Evolutionary conservation across 2,888 invertebrate species (phyloP).

Genomic region (Lasioglossum oenotherae): DNA sequence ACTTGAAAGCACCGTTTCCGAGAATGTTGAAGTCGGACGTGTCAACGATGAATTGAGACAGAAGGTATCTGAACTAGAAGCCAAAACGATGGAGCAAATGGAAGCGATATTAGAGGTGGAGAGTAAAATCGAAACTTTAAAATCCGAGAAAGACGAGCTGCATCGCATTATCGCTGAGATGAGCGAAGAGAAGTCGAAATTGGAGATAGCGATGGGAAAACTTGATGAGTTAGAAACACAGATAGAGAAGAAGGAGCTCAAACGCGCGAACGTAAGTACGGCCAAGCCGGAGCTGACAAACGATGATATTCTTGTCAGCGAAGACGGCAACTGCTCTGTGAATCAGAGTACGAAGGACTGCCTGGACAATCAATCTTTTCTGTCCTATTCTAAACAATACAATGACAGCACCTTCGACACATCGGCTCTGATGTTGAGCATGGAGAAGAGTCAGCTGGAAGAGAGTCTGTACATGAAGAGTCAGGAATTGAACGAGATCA

Average conservation of each 20-base stretch:
- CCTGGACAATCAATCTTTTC: neutral
- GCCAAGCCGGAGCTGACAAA: neutral
- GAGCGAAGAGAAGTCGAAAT: neutral
- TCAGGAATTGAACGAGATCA: constrained; percentile 76
- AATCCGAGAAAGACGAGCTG: constrained; percentile 44
- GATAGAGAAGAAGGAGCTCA: constrained; percentile 17
- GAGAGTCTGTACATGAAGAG: constrained; percentile 71
- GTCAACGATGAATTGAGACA: constrained; percentile 24
- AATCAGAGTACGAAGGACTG: constrained; percentile 33
- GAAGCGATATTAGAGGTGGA: too few relatives aligned
- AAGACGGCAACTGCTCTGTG: constrained; percentile 21
- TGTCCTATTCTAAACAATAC: constrained; percentile 2
- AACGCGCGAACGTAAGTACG: neutral
- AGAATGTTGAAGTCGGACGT: neutral
- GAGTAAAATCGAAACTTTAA: too few relatives aligned
- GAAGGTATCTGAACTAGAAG: neutral
- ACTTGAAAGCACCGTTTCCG: neutral
- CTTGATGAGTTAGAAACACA: neutral
- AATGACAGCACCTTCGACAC: constrained; percentile 36
- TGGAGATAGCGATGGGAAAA: neutral
- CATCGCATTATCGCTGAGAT: constrained; percentile 29
- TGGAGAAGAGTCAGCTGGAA: constrained; percentile 71
- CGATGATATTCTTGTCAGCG: neutral
- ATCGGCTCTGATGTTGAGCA: constrained; percentile 28
- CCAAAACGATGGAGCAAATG: too few relatives aligned